A percentile compares a stretch with the other conserved stretches of the same genome.
Conservation (phyloP, 2,888 invertebrate species). For the Pachycephus smyrnensis region DNA sequence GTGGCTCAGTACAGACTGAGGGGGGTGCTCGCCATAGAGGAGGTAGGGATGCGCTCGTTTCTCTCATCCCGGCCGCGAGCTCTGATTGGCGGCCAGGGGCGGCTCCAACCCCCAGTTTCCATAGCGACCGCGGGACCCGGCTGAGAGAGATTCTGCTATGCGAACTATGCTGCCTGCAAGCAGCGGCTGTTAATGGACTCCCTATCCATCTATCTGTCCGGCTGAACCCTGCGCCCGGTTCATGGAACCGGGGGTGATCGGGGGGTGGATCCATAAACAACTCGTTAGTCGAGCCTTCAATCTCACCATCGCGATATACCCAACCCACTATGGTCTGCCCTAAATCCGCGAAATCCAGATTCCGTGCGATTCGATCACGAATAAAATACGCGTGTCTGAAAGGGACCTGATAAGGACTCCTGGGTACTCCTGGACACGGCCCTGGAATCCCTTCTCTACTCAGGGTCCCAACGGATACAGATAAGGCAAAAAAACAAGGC, state of each 20-base stretch:
- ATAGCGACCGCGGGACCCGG: constrained; percentile 71
- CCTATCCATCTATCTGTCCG: constrained; percentile 22
- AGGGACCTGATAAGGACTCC: neutral
- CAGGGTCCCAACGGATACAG: neutral
- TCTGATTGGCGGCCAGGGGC: constrained; percentile 72
- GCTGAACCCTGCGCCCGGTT: neutral
- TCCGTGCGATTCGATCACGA: neutral
- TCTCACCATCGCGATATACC: constrained; percentile 43
- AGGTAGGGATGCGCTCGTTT: constrained; percentile 48
- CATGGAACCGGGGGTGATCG: constrained; percentile 4
- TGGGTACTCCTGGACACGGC: neutral
- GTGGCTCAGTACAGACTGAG: constrained; percentile 26
- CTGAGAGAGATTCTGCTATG: constrained; percentile 39
- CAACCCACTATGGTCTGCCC: constrained; percentile 2
- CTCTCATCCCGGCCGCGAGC: constrained; percentile 62
- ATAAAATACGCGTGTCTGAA: neutral
- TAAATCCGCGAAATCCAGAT: constrained; percentile 4
- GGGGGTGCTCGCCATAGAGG: constrained; percentile 25
- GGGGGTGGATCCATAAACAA: constrained; percentile 62
- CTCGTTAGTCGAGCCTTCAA: constrained; percentile 63
- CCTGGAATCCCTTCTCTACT: neutral
- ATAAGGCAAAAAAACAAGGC: neutral
- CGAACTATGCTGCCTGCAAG: constrained; percentile 49
- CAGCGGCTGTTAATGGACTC: constrained; percentile 57
- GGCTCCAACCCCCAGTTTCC: constrained; percentile 69